Base-by-base conservation (phyloP, 37 sponge, comb jelly and placozoan genomes). In the Sycon ciliatum region DNA sequence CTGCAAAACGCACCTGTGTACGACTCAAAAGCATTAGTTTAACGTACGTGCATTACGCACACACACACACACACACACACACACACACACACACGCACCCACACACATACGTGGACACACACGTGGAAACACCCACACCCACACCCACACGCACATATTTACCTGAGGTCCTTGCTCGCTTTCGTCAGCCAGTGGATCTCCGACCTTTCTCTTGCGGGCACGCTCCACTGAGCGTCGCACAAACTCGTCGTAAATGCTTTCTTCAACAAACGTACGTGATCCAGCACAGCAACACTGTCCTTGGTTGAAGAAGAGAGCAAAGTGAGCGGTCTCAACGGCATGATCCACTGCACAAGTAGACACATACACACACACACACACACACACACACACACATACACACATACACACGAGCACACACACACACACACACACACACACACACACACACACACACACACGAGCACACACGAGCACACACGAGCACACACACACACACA, bases 251-350 rank as follows among this genome's bases (percentile, higher is more conserved):
- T 82, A 82, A 5, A 82, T 78, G 28, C 57, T 34, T 32, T 82
- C 83, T 70, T 82, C 76, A 40, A 82, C 83, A 36, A 68, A 82
- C 64, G 58, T 38, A 3, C 83, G 33, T 20, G 83, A 70, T 3
- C 83, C 83, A 35, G 83, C 77, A 56, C 78, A 82, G 73, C 83
- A 82, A 65, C 72, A 78, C 53, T 82, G 76, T 3, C 83, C 83
- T 34, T 79, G 68, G 39, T 82, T 82, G 0, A 79, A 78, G 65
- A 74, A 74, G 24, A 80, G 74, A 5, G 67, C 78, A 33, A 56
- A 34, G 61, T 82, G 83, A 0, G 78, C 55, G 16, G 39, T 56
- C 16, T 73, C 73, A 2, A 82, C 83, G 1, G 83, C 83, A 34
- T 70, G 53, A 20, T 82, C 78, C 64, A 82, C 72, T 78, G 69